Conservation (phyloP, 1,140 invertebrate genomes). For the Globodera rostochiensis region DNA sequence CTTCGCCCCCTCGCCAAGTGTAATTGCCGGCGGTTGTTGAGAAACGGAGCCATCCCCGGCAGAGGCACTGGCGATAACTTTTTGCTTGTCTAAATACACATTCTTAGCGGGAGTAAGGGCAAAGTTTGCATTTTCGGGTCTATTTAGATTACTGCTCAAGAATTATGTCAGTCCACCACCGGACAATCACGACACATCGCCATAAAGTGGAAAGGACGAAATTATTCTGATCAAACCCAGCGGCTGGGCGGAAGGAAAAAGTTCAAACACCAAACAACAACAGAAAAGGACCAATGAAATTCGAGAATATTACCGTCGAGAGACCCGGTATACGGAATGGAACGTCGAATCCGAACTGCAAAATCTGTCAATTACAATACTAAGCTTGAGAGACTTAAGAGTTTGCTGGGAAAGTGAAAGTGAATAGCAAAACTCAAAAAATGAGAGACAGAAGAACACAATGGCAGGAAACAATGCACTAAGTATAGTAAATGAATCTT, state of each 20-base stretch:
- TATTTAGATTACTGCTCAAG: too few species aligned
- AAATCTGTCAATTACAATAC: constrained; percentile 15
- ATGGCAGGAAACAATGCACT: constrained; percentile 10
- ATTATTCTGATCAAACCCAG: background rate
- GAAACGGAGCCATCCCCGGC: constrained; percentile 40
- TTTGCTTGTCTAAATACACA: background rate
- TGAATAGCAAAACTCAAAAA: background rate
- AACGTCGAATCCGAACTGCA: constrained; percentile 60
- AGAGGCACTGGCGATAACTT: constrained; percentile 9
- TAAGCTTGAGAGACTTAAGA: background rate
- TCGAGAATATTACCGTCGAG: constrained; percentile 45
- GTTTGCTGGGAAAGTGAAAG: background rate
- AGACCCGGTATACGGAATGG: constrained; percentile 55
- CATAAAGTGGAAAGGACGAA: background rate
- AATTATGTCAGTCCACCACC: background rate
- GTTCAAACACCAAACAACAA: background rate
- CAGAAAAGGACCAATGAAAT: background rate
- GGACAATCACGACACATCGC: background rate
- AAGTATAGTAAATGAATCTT: background rate
- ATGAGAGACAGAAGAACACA: background rate
- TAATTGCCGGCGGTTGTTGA: constrained; percentile 44
- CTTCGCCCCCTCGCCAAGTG: constrained; percentile 58
- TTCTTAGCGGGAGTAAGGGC: background rate
- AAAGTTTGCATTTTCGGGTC: too few species aligned
- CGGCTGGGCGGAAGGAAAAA: background rate